phyloP scores from a whole-genome alignment of 2,113 vertebrate genomes.

The Siniperca chuatsi region DNA sequence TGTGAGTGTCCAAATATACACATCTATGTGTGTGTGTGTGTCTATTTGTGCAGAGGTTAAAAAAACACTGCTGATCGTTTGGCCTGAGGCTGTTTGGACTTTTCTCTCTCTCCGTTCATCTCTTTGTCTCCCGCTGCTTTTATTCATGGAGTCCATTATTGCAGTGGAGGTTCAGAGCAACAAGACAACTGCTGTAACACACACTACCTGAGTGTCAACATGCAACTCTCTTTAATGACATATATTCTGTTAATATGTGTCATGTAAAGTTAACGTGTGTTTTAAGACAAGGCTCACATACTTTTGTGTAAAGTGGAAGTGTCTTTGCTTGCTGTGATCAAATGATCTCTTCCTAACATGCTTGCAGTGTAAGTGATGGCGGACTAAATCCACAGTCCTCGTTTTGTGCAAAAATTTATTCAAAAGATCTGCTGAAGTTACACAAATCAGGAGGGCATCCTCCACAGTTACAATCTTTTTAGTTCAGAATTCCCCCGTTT shows the following conservation, averaged over 20 bases:
- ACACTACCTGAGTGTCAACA: neutral
- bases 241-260: neutral
- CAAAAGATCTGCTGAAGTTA: too few relatives aligned
- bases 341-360: too few relatives aligned
- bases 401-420: too few relatives aligned
- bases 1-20: neutral
- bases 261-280: too few relatives aligned
- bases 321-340: too few relatives aligned
- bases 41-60: neutral
- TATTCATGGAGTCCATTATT: neutral
- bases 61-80: conserved; percentile 5
- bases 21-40: neutral
- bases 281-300: too few relatives aligned
- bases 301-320: too few relatives aligned
- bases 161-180: neutral
- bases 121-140: neutral
- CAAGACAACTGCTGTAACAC: neutral
- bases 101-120: neutral
- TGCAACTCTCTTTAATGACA: neutral
- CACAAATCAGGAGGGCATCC: too few relatives aligned
- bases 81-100: conserved; percentile 18
- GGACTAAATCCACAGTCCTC: too few relatives aligned
- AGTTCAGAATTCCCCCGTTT: too few relatives aligned
- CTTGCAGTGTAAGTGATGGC: too few relatives aligned
- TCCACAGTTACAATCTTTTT: too few relatives aligned